phyloP scores from a whole-genome alignment of 2,888 invertebrate species.

The Vesta saturnalis region DNA sequence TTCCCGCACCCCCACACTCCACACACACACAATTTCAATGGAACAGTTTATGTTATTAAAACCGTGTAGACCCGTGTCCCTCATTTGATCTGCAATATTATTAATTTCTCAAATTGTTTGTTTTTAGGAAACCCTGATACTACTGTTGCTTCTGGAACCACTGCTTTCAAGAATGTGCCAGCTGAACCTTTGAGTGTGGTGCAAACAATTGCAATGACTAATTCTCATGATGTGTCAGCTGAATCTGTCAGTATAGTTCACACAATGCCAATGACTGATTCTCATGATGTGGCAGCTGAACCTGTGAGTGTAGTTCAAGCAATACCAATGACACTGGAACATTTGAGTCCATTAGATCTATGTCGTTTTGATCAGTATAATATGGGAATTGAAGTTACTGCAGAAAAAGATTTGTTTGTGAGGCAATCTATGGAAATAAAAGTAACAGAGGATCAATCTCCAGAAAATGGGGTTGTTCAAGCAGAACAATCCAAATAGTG shows the following conservation, averaged over 20 bases:
- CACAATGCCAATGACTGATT: background rate
- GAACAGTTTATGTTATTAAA: too few relatives aligned
- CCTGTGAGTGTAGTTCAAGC: background rate
- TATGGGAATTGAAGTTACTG: background rate
- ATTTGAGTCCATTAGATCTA: too few relatives aligned
- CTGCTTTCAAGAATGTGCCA: background rate
- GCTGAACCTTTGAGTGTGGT: background rate
- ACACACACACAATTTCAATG: background rate
- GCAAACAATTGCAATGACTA: background rate
- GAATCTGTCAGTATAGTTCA: background rate
- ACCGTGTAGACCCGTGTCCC: background rate
- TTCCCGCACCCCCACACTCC: background rate
- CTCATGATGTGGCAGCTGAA: background rate
- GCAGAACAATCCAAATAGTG: too few relatives aligned
- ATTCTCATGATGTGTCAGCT: background rate
- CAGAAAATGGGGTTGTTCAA: background rate
- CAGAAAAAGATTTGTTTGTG: too few relatives aligned
- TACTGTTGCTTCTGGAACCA: background rate
- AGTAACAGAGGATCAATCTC: constrained; percentile 6
- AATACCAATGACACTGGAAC: background rate
- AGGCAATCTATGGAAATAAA: too few relatives aligned
- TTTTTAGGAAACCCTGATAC: constrained; percentile 4
- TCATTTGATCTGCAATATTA: background rate
- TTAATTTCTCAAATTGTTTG: background rate
- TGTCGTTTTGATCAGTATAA: too few relatives aligned